Evolutionary conservation across 2,888 invertebrate genomes (phyloP).

Genomic region (Polymixis lichenea): DNA sequence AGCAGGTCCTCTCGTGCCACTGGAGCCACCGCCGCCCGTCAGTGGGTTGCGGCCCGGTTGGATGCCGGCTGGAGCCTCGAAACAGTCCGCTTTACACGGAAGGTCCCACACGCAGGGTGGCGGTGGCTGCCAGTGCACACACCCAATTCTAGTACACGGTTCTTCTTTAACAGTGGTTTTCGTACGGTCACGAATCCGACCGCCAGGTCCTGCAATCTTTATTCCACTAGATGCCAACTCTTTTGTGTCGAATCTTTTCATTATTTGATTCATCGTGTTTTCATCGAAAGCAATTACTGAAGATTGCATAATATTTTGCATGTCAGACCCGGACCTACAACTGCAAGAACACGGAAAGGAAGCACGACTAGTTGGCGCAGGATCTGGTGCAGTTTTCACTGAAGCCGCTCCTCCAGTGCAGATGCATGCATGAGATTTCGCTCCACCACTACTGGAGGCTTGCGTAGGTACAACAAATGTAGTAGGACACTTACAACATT

Average conservation of each 20-base stretch:
- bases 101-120: conserved; percentile 84
- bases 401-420: conserved; percentile 49
- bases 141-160: conserved; percentile 81
- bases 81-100: conserved; percentile 87
- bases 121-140: conserved; percentile 84
- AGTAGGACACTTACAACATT: conserved; percentile 85
- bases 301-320: conserved; percentile 61
- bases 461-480: conserved; percentile 59
- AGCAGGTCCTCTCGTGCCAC: conserved; percentile 22
- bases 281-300: conserved; percentile 78
- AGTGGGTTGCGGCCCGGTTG: conserved; percentile 79
- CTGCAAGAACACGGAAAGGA: conserved; percentile 68
- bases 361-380: conserved; percentile 24
- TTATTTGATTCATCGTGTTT: conserved; percentile 74
- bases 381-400: conserved; percentile 33
- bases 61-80: conserved; percentile 79
- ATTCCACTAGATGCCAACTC: conserved; percentile 67
- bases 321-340: conserved; percentile 49
- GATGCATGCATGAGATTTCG: conserved; percentile 59
- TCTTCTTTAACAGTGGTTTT: conserved; percentile 73
- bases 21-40: conserved; percentile 63
- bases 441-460: conserved; percentile 38
- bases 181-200: conserved; percentile 68
- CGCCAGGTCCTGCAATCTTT: conserved; percentile 71
- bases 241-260: conserved; percentile 76